Conservation (phyloP, 2,113 vertebrate genomes). For the Promerops cafer region DNA sequence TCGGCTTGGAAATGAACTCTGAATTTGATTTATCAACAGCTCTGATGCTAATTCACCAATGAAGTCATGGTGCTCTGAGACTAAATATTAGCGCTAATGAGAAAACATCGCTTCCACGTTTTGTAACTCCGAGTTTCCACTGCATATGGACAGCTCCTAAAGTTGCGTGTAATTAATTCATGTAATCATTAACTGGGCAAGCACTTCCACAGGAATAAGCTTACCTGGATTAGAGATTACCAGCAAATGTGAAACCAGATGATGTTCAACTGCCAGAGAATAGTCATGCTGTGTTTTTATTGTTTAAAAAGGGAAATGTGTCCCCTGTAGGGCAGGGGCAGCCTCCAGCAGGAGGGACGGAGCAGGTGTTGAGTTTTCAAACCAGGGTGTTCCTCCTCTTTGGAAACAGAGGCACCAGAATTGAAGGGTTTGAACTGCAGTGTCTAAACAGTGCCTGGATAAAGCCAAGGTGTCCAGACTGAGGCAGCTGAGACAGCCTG, state of each 20-base stretch:
- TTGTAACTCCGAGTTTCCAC: not conserved
- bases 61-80: constrained; percentile 1
- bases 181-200: not conserved
- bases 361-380: not conserved
- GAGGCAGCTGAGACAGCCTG: not conserved
- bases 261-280: rapidly evolving
- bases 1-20: not conserved
- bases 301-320: not conserved
- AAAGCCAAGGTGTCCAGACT: not conserved
- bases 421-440: not conserved
- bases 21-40: constrained; percentile 48
- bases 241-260: not conserved
- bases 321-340: not conserved
- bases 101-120: not conserved
- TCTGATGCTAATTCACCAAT: constrained; percentile 1
- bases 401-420: not conserved
- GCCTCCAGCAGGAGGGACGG: not conserved
- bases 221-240: not conserved
- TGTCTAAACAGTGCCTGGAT: not conserved
- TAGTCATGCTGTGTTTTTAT: rapidly evolving
- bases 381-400: not conserved
- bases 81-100: constrained; percentile 33
- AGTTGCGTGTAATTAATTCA: not conserved
- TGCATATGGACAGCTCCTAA: not conserved
- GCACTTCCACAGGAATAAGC: not conserved